Conservation (phyloP, 2,113 vertebrate species). For the Oostethus manadensis region DNA sequence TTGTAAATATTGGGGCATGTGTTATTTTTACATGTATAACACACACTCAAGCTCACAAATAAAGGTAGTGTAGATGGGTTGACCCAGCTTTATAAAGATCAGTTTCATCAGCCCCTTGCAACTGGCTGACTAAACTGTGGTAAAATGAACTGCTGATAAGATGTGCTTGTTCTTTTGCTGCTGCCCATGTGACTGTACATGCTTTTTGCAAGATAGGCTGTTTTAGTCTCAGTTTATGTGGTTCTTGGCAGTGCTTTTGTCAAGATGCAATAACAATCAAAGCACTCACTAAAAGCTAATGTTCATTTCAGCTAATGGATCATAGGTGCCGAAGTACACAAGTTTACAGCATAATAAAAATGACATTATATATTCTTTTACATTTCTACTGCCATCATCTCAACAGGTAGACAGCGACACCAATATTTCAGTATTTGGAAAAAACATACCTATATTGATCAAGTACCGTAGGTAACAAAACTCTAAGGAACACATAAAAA, state of each 20-base stretch:
- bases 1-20: not conserved
- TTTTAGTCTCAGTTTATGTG: not conserved
- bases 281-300: not conserved
- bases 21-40: not conserved
- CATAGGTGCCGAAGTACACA: not conserved
- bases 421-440: no score
- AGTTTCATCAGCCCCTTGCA: not conserved
- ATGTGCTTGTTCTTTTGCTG: not conserved
- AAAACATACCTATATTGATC: no score
- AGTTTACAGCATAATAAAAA: no score
- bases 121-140: not conserved
- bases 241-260: not conserved
- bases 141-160: not conserved
- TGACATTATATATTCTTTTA: no score
- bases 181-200: not conserved
- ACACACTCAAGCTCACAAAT: not conserved
- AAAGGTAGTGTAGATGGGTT: not conserved
- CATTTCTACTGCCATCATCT: no score
- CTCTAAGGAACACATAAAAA: no score
- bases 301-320: not conserved
- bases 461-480: no score
- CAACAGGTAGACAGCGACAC: no score
- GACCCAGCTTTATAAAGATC: not conserved
- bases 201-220: not conserved
- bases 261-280: not conserved